These are phyloP conservation scores for Hypomecis punctinalis DNA, from an alignment of 2,888 invertebrate species.

Conservation along the genomic window DNA sequence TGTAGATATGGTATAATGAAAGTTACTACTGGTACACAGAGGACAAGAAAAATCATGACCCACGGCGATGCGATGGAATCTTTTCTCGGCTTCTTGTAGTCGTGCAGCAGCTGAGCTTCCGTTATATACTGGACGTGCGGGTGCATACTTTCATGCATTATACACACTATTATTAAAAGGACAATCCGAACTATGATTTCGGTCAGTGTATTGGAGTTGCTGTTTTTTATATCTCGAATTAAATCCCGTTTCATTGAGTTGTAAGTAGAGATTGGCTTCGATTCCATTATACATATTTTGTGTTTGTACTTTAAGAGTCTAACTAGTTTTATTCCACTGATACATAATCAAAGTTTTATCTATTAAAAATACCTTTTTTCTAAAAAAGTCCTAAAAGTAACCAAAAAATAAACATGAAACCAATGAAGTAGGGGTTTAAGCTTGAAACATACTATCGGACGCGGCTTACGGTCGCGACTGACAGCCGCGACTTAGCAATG, in stretches of 20 bases:
- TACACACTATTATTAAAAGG: constrained; percentile 51
- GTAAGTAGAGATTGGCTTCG: constrained; percentile 5
- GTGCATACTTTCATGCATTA: constrained; percentile 84
- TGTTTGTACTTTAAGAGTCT: too few relatives aligned
- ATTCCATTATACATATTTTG: constrained; percentile 8
- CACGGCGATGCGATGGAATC: constrained; percentile 88
- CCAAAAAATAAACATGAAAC: too few relatives aligned
- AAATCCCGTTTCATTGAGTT: constrained; percentile 46
- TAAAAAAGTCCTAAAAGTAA: too few relatives aligned
- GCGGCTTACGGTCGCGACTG: too few relatives aligned
- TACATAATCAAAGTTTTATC: too few relatives aligned
- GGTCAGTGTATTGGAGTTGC: constrained; percentile 37
- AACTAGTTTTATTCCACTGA: too few relatives aligned
- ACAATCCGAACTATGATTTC: constrained; percentile 57
- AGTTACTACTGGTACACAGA: constrained; percentile 85
- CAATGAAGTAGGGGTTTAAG: too few relatives aligned
- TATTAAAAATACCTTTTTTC: too few relatives aligned
- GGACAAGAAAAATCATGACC: constrained; percentile 85
- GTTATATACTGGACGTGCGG: constrained; percentile 90
- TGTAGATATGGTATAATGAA: constrained; percentile 69
- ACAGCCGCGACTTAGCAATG: too few relatives aligned
- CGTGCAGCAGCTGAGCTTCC: constrained; percentile 88
- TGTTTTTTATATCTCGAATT: constrained; percentile 42
- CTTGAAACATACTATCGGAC: too few relatives aligned
- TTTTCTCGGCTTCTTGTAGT: constrained; percentile 89